Percentiles rank a stretch among this genome's conserved stretches.
Evolutionary conservation across 37 sponge, comb jelly and placozoan genomes (phyloP).

Genomic region (Corticium candelabrum): DNA sequence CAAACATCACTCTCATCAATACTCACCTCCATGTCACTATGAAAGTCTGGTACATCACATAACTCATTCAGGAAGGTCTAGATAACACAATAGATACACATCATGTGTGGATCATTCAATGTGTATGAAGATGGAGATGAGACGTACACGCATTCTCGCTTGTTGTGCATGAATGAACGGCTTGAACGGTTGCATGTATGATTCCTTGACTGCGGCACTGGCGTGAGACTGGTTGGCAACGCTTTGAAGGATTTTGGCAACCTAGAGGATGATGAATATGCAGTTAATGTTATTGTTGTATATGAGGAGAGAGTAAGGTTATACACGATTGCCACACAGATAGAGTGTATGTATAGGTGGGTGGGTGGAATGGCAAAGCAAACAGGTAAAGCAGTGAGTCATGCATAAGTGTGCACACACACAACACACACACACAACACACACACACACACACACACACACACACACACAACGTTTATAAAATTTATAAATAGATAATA

Average conservation of each 20-base stretch:
- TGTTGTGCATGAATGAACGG: slow-evolving; percentile 1
- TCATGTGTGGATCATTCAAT: too few species aligned
- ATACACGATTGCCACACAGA: too few species aligned
- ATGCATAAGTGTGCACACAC: neutral
- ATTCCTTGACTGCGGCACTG: neutral
- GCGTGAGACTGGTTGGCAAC: neutral
- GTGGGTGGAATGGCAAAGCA: neutral
- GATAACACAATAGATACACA: neutral
- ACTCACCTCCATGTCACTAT: neutral
- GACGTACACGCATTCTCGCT: neutral
- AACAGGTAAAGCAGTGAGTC: neutral
- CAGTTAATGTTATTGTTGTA: too few species aligned
- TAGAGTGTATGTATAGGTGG: too few species aligned
- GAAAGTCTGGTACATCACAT: slow-evolving; percentile 2
- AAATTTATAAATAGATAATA: too few species aligned
- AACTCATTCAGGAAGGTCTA: neutral
- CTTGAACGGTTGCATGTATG: slow-evolving; percentile 13
- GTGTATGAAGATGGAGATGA: too few species aligned
- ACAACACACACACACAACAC: too few species aligned
- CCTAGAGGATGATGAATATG: slow-evolving; percentile 3
- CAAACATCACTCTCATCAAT: too few species aligned
- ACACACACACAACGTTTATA: too few species aligned
- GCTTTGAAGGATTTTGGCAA: slow-evolving; percentile 14
- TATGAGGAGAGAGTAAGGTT: too few species aligned
- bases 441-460: too few species aligned